phyloP scores from a whole-genome alignment of 2,888 invertebrate species.

The Cerastis leucographa region DNA sequence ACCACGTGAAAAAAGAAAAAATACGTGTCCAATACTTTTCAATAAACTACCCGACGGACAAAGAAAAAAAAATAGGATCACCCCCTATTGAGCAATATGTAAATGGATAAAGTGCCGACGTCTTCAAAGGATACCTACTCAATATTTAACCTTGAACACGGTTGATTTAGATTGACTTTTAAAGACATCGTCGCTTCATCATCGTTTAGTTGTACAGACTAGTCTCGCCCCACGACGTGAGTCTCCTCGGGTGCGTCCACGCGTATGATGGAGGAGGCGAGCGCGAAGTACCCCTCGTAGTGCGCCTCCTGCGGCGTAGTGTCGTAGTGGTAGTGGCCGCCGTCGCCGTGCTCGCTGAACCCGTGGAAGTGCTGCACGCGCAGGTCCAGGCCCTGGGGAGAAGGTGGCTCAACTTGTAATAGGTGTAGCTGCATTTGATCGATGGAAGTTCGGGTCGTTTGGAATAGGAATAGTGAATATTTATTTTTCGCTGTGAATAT shows the following conservation, averaged over 20 bases:
- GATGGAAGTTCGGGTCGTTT: too few relatives aligned
- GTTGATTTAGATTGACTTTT: neutral
- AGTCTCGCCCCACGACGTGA: conserved; percentile 94
- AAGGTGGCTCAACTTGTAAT: neutral
- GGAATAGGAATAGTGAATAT: too few relatives aligned
- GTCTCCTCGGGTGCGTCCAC: conserved; percentile 93
- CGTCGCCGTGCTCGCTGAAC: conserved; percentile 95
- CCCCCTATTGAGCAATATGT: conserved; percentile 39
- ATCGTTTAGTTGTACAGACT: conserved; percentile 67
- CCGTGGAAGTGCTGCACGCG: conserved; percentile 99
- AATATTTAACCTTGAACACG: neutral
- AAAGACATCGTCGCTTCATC: neutral
- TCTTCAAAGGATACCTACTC: neutral
- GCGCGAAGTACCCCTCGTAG: conserved; percentile 97
- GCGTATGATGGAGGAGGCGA: conserved; percentile 93
- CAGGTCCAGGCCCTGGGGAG: conserved; percentile 94
- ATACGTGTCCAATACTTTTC: too few relatives aligned
- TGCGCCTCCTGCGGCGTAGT: conserved; percentile 96
- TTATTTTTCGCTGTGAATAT: too few relatives aligned
- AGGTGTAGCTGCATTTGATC: neutral
- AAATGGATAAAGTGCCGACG: conserved; percentile 7
- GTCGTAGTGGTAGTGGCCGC: conserved; percentile 99
- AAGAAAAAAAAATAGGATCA: too few relatives aligned
- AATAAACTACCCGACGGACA: too few relatives aligned
- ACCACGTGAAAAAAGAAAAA: too few relatives aligned